Percentiles rank a stretch among this genome's conserved stretches.
Conservation (phyloP, 2,797 vertebrate genomes). For the Parotocinclus haroldoi region DNA sequence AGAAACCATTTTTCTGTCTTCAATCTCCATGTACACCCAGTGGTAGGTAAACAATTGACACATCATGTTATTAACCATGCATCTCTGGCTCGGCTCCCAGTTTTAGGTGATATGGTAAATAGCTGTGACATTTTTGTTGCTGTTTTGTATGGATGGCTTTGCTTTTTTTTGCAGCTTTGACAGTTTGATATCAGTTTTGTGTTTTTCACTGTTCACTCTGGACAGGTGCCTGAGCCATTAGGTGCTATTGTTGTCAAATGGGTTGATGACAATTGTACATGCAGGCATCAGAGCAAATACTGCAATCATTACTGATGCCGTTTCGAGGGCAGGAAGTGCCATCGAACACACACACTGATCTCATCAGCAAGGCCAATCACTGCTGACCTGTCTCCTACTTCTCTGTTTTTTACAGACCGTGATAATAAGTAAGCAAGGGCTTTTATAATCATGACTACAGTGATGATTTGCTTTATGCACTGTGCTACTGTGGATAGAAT, state of each 20-base stretch:
- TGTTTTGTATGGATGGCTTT: neutral
- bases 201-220: slow-evolving; percentile 13
- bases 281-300: slow-evolving; percentile 4
- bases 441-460: too few relatives aligned
- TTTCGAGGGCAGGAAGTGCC: slow-evolving; percentile 36
- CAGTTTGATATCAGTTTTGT: slow-evolving; percentile 11
- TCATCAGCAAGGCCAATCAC: slow-evolving; percentile 43
- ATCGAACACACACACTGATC: slow-evolving; percentile 23
- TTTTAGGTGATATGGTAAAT: too few relatives aligned
- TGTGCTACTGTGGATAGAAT: too few relatives aligned
- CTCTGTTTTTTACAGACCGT: too few relatives aligned
- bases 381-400: neutral
- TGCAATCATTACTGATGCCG: neutral
- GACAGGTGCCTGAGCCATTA: slow-evolving; percentile 32
- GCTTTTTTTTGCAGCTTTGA: neutral
- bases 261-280: slow-evolving; percentile 29
- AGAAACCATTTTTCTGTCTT: too few relatives aligned
- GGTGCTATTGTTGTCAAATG: slow-evolving; percentile 41
- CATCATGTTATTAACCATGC: too few relatives aligned
- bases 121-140: too few relatives aligned
- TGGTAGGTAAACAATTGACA: too few relatives aligned
- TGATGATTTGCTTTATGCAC: too few relatives aligned
- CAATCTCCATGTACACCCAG: too few relatives aligned
- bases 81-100: too few relatives aligned
- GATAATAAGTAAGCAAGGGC: too few relatives aligned